These are phyloP conservation scores for Drosophila anomelani DNA, from an alignment of 2,888 invertebrate genomes.

Conservation along the genomic window DNA sequence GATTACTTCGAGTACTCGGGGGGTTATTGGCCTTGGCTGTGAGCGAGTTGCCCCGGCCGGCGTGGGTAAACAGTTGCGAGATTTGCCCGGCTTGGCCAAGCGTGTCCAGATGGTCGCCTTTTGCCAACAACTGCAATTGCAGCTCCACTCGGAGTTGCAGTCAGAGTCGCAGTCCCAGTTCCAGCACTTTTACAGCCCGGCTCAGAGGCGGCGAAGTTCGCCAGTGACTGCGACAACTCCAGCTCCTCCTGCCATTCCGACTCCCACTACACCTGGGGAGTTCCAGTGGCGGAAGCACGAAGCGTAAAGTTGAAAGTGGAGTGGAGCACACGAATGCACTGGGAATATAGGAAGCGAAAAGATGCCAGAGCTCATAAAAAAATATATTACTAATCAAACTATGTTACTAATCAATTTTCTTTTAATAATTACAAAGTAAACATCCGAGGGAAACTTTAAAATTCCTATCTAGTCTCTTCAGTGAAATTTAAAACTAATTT, in stretches of 20 bases:
- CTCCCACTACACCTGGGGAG: slow-evolving; percentile 54
- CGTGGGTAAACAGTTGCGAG: slow-evolving; percentile 56
- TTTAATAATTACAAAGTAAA: neutral
- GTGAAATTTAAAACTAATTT: too few species aligned
- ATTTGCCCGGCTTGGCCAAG: slow-evolving; percentile 56
- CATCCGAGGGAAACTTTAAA: neutral
- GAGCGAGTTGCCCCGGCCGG: slow-evolving; percentile 49
- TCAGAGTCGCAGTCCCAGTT: slow-evolving; percentile 53
- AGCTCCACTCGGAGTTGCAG: slow-evolving; percentile 51
- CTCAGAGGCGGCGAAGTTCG: slow-evolving; percentile 18
- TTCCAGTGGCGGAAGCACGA: slow-evolving; percentile 57
- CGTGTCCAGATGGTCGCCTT: slow-evolving; percentile 62
- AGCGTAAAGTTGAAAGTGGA: slow-evolving; percentile 70
- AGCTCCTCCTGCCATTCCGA: neutral
- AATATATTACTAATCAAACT: neutral
- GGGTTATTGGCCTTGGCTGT: slow-evolving; percentile 75
- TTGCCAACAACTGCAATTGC: slow-evolving; percentile 53
- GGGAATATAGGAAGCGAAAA: neutral
- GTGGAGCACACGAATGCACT: slow-evolving; percentile 27
- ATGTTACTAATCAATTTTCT: neutral
- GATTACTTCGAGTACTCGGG: slow-evolving; percentile 59
- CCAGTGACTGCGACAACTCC: slow-evolving; percentile 58
- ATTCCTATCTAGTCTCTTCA: neutral
- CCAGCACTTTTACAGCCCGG: slow-evolving; percentile 16
- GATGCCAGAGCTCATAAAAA: neutral